Base-by-base conservation (phyloP, 2,888 invertebrate species). In the Ophonus ardosiacus region DNA sequence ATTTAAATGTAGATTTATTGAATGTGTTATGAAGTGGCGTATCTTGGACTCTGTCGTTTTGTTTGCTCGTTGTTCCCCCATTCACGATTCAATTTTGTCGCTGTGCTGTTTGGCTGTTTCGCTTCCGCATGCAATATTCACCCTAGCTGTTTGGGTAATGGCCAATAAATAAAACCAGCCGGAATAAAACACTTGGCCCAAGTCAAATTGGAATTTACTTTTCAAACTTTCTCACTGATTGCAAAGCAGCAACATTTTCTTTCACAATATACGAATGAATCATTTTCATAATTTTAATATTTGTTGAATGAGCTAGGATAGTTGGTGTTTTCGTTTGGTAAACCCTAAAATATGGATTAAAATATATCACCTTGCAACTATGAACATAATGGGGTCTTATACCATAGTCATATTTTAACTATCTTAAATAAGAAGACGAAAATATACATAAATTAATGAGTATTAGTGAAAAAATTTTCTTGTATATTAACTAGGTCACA, bases 101-200 rank as follows among this genome's bases (percentile, higher is more conserved):
- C 74, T 76, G 38, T 76, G 15, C 31, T 43, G 17, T 43, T 76
- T 18, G 13, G 31, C 31, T 31, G 71, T 31, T 15, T 71, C 71
- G 71, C 38, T n/a, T 43, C 40, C 18, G 61, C 18, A 17, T 31
- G 71, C 15, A 43, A 71, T 38, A 71, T 38, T 43, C 40, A 71
- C 71, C 40, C 71, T 40, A 18, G 31, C 38, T 31, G 38, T 40
- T 18, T 10, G 38, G 10, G 71, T 71, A 71, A 71, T 71, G 71
- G 71, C 71, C 40, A 71, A 71, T 71, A 71, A 71, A 71, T 71
- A 71, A 71, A 71, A 31, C n/a, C n/a, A 71, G 13, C 40, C n/a
- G n/a, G 24, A 43, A 43, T 43, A 43, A 63, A 71, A 71, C 71
- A 15, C 31, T 40, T 71, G 31, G 17, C n/a, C 40, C 31, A 8